Evolutionary conservation across 2,113 vertebrate genomes (phyloP), one percentile per base, ranked within the genome.

Genomic region (Xenopus tropicalis): DNA sequence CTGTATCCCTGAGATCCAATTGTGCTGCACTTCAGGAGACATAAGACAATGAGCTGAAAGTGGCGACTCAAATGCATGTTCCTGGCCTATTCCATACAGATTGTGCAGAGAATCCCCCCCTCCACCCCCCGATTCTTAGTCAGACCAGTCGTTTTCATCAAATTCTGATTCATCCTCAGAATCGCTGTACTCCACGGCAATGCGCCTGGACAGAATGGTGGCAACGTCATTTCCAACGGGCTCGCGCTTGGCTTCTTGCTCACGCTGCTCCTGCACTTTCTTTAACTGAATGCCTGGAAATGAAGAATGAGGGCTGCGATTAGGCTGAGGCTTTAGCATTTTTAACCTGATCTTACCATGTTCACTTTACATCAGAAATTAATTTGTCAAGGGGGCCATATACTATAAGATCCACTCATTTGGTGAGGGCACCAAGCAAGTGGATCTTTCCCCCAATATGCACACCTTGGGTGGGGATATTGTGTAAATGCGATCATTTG

Each of bases 251-350:
- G 96, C 97, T 86, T 97, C 96, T 82, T 97, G 97, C 74, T 99
- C 97, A 23, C 96, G 94, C 76, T 97, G 96, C 80, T 99, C 97
- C 85, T 99, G 97, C n/a, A 97, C 96, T 81, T 99, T 99, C 66
- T 98, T 98, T 83, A 99, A 79, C 86, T 98, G 97, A 64, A 98
- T 99, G 78, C 97, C 97, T 98, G 78, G 23, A n/a, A 9, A 59
- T 19, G 48, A 48, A 48, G 16, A 48, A 48, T 48, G 16, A 17
- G 3, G 14, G 4, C 12, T 48, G 12, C 16, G 1, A 13, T 48
- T 48, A 14, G 16, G 46, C 12, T 48, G 6, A 44, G 13, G 13
- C 6, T 8, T 44, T 44, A 44, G 43, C 43, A 44, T 8, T 44
- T 44, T 6, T 13, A 44, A 44, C 7, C 6, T 8, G 43, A 8